phyloP scores from a whole-genome alignment of 2,888 invertebrate genomes.

The Drosophila peninsularis region DNA sequence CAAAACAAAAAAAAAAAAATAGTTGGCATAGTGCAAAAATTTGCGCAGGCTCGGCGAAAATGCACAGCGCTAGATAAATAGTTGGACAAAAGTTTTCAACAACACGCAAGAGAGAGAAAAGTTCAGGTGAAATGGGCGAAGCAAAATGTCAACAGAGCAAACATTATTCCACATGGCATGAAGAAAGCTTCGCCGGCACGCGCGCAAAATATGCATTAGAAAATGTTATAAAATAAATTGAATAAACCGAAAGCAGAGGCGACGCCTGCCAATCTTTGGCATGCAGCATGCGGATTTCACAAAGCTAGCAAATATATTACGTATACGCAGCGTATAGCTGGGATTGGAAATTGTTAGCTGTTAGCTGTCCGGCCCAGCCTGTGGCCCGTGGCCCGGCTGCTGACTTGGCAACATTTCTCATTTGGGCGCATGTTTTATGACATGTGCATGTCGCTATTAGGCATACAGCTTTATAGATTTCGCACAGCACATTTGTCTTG shows the following conservation, averaged over 20 bases:
- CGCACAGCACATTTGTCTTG: constrained; percentile 71
- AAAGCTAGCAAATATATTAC: constrained; percentile 60
- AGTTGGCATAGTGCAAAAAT: constrained; percentile 62
- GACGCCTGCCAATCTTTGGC: constrained; percentile 54
- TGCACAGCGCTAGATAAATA: constrained; percentile 71
- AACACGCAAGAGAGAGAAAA: constrained; percentile 41
- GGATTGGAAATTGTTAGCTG: constrained; percentile 2
- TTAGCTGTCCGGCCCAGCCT: constrained; percentile 8
- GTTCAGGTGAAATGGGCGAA: constrained; percentile 51
- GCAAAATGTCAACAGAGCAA: constrained; percentile 45
- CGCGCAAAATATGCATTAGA: constrained; percentile 75
- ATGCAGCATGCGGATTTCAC: constrained; percentile 41
- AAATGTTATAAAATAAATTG: constrained; percentile 78
- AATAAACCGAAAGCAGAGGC: constrained; percentile 60
- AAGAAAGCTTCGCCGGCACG: constrained; percentile 67
- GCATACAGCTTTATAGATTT: constrained; percentile 74
- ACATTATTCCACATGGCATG: constrained; percentile 28
- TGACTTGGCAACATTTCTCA: constrained; percentile 67
- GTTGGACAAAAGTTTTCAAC: constrained; percentile 66
- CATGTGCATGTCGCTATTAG: constrained; percentile 71
- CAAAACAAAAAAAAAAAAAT: constrained; percentile 37
- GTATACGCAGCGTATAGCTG: constrained; percentile 38
- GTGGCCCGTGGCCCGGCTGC: constrained; percentile 26
- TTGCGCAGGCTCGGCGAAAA: constrained; percentile 40
- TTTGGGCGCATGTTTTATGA: constrained; percentile 66